A percentile compares a stretch with the other conserved stretches of the same genome.
These are phyloP conservation scores for Drosophila orena DNA, from an alignment of 1,140 invertebrate species.

Conservation along the genomic window DNA sequence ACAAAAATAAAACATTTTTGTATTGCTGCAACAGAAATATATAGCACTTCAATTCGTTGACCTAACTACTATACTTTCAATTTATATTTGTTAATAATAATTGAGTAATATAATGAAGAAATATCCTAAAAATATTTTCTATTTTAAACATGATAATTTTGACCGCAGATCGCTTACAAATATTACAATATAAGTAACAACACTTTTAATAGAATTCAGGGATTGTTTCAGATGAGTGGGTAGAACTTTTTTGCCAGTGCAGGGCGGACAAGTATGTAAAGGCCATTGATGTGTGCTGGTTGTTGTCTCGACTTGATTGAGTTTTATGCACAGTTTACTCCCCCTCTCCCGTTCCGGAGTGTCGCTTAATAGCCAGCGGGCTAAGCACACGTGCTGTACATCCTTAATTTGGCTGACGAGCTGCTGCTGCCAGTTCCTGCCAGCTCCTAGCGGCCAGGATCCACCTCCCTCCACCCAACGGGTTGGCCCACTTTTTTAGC, in stretches of 20 bases:
- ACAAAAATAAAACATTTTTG: too few species aligned
- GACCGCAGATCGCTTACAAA: too few species aligned
- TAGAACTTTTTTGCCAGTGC: conserved; percentile 8
- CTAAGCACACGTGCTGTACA: conserved; percentile 67
- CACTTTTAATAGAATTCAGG: background rate
- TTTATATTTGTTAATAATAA: too few species aligned
- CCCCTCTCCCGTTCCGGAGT: conserved; percentile 33
- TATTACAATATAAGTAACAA: too few species aligned
- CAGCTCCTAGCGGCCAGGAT: background rate
- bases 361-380: conserved; percentile 72
- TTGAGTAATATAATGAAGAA: too few species aligned
- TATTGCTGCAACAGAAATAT: too few species aligned
- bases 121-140: too few species aligned
- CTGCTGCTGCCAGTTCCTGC: background rate
- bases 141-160: too few species aligned
- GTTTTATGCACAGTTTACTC: conserved; percentile 80
- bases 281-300: conserved; percentile 64
- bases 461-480: background rate
- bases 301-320: conserved; percentile 79
- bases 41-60: too few species aligned
- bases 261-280: conserved; percentile 55
- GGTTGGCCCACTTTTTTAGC: conserved; percentile 17
- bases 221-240: background rate
- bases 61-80: too few species aligned
- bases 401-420: conserved; percentile 71